Evolutionary conservation across 2,888 invertebrate genomes (phyloP).

Genomic region (Melangyna quadrimaculata): DNA sequence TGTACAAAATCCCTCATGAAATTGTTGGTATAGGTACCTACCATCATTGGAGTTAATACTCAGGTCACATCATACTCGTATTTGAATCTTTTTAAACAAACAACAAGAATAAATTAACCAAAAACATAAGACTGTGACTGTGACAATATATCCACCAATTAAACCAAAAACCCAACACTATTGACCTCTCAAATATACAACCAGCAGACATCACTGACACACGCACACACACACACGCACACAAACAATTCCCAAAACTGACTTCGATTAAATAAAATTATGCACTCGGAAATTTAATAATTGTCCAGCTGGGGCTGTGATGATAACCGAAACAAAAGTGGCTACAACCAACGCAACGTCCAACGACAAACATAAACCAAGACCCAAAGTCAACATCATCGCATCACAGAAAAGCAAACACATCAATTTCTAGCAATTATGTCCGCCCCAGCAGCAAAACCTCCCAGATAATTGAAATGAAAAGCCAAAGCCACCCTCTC

Average conservation of each 20-base stretch:
- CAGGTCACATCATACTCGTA: neutral
- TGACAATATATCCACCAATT: slow-evolving; percentile 48
- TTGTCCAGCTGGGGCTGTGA: slow-evolving; percentile 31
- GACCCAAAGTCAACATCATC: slow-evolving; percentile 23
- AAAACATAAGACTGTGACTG: neutral
- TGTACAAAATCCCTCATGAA: neutral
- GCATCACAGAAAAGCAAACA: slow-evolving; percentile 52
- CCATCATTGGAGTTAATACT: neutral
- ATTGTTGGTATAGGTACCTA: no score
- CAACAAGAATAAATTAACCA: neutral
- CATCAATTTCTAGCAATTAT: slow-evolving; percentile 67
- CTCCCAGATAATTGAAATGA: slow-evolving; percentile 58
- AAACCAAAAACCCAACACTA: slow-evolving; percentile 19
- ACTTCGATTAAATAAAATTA: slow-evolving; percentile 68
- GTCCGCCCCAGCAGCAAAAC: slow-evolving; percentile 40
- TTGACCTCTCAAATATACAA: neutral
- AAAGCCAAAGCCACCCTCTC: neutral
- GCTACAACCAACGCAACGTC: slow-evolving; percentile 7
- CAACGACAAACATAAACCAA: neutral
- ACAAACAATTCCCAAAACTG: slow-evolving; percentile 32
- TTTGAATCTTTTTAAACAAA: neutral
- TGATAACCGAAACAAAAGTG: slow-evolving; percentile 2
- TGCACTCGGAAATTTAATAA: slow-evolving; percentile 69
- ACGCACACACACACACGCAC: neutral
- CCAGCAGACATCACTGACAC: no score